Conservation (phyloP, 1,140 invertebrate species). For the Prorops nasuta region DNA sequence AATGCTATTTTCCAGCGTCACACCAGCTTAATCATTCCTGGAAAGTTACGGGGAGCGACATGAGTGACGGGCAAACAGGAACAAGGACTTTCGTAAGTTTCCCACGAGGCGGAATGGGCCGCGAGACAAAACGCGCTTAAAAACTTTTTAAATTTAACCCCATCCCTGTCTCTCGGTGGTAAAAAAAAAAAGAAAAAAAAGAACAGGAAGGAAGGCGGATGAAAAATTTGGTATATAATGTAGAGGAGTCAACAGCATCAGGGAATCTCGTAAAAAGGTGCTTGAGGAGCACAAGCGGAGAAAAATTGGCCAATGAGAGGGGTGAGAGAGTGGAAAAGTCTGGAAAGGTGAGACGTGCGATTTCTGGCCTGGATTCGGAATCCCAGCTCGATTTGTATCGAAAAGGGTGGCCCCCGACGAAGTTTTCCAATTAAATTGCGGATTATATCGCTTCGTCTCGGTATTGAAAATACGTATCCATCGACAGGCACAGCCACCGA, state of each 20-base stretch:
- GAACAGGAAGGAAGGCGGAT: too few species aligned
- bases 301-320: neutral
- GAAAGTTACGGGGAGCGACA: constrained; percentile 38
- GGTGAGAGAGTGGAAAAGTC: neutral
- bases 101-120: constrained; percentile 24
- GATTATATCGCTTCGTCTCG: constrained; percentile 55
- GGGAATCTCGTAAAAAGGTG: too few species aligned
- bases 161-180: constrained; percentile 27
- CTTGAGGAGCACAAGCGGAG: neutral
- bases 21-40: constrained; percentile 51
- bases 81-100: constrained; percentile 32
- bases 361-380: constrained; percentile 21
- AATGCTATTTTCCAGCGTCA: constrained; percentile 51
- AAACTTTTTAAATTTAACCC: constrained; percentile 57
- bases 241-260: too few species aligned
- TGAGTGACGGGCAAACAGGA: constrained; percentile 52
- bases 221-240: too few species aligned
- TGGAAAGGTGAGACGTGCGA: neutral
- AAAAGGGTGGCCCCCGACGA: constrained; percentile 29
- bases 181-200: constrained; percentile 24
- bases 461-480: constrained; percentile 56
- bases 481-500: constrained; percentile 24
- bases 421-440: constrained; percentile 56
- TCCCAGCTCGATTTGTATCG: constrained; percentile 31
- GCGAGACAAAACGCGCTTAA: constrained; percentile 41